These are phyloP conservation scores for Alectoris magna DNA, from an alignment of 2,797 vertebrate genomes.

Conservation along the genomic window DNA sequence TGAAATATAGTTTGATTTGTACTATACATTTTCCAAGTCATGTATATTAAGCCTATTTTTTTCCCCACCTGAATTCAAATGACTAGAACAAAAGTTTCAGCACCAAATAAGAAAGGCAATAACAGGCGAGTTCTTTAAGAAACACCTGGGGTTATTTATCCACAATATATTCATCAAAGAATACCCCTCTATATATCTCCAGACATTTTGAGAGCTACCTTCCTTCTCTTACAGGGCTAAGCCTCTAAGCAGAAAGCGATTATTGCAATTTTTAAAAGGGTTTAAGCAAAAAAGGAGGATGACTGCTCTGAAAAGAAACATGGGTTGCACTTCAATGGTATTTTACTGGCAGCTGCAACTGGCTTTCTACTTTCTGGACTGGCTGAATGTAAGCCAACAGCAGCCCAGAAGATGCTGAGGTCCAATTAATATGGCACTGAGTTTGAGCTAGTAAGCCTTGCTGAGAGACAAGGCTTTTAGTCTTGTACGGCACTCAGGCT, in stretches of 20 bases:
- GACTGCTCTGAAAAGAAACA: neutral
- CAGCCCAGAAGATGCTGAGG: conserved; percentile 29
- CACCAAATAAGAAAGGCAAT: neutral
- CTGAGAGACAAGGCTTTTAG: conserved; percentile 39
- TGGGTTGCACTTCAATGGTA: neutral
- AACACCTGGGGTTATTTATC: conserved; percentile 12
- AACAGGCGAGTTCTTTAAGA: neutral
- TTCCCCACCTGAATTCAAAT: neutral
- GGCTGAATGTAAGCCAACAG: conserved; percentile 9
- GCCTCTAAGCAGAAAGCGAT: neutral
- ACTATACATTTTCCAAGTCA: neutral
- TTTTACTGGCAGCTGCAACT: neutral
- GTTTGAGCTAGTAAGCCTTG: conserved; percentile 48
- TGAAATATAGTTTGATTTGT: neutral
- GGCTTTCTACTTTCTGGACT: conserved; percentile 6
- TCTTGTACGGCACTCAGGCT: neutral
- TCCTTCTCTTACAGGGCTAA: neutral
- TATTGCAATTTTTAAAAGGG: neutral
- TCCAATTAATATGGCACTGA: conserved; percentile 45
- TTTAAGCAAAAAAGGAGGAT: neutral
- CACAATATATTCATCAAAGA: neutral
- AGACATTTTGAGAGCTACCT: neutral
- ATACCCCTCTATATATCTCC: neutral
- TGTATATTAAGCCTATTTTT: neutral
- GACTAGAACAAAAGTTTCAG: neutral